phyloP scores from a whole-genome alignment of 2,888 invertebrate genomes.

The Ormyrus rosae region DNA sequence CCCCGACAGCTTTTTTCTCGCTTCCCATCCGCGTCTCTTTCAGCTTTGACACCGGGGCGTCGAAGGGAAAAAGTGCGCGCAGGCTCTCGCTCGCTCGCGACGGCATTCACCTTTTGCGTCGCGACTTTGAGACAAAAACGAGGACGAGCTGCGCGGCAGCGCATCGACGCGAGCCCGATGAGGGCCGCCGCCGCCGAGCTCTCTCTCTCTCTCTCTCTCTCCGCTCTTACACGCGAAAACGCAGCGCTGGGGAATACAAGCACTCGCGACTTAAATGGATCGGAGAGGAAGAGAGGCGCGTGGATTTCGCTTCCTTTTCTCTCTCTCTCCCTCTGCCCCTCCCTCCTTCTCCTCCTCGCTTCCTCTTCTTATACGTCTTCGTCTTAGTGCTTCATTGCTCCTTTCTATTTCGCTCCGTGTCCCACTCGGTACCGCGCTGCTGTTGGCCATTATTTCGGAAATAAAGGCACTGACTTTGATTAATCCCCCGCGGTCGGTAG shows the following conservation, averaged over 20 bases:
- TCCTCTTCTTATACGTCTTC: neutral
- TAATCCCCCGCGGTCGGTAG: slow-evolving; percentile 28
- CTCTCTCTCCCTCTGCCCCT: neutral
- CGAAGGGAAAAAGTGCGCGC: neutral
- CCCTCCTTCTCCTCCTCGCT: neutral
- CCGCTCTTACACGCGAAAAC: slow-evolving; percentile 1
- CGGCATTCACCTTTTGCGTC: slow-evolving; percentile 29
- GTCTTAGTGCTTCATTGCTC: slow-evolving; percentile 8
- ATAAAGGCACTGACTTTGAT: slow-evolving; percentile 50
- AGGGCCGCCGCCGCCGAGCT: slow-evolving; percentile 37
- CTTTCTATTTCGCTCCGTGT: slow-evolving; percentile 12
- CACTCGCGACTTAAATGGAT: slow-evolving; percentile 47
- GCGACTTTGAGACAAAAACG: neutral
- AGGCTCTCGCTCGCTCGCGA: neutral
- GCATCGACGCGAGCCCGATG: slow-evolving; percentile 5
- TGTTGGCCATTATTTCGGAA: slow-evolving; percentile 45
- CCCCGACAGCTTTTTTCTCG: too few relatives aligned
- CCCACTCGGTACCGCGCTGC: neutral
- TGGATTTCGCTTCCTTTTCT: slow-evolving; percentile 22
- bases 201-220: slow-evolving; percentile 35
- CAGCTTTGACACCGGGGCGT: neutral
- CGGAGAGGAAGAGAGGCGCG: neutral
- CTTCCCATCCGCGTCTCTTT: neutral
- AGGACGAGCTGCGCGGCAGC: neutral
- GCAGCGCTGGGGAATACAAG: slow-evolving; percentile 12